phyloP scores from a whole-genome alignment of 2,888 invertebrate species.

The Sarcophaga rosellei region DNA sequence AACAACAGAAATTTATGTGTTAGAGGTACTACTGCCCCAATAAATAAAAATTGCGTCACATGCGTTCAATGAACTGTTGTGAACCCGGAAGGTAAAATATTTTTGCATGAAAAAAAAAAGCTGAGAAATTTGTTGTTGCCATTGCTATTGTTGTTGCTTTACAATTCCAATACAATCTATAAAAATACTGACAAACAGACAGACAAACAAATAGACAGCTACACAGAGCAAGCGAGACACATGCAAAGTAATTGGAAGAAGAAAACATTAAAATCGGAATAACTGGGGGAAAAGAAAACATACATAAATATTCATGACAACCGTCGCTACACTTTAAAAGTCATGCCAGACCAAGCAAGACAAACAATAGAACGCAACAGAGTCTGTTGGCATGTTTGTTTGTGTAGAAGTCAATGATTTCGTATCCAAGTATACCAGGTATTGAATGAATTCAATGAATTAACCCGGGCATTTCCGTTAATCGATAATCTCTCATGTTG shows the following conservation, averaged over 20 bases:
- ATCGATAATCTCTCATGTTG: neutral
- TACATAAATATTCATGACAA: neutral
- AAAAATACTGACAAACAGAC: neutral
- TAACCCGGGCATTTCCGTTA: neutral
- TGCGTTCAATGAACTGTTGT: neutral
- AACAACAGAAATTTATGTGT: neutral
- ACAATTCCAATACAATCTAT: neutral
- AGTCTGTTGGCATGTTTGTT: neutral
- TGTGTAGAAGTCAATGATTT: neutral
- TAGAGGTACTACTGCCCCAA: neutral
- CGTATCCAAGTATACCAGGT: neutral
- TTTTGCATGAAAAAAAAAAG: neutral
- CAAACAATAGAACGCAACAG: neutral
- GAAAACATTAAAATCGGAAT: no score
- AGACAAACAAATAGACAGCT: neutral
- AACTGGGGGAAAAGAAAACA: no score
- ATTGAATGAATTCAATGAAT: neutral
- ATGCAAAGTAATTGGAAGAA: no score
- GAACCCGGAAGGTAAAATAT: conserved; percentile 42
- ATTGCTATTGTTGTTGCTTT: neutral
- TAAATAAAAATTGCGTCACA: neutral
- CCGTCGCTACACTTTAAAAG: no score
- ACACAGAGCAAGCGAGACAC: no score
- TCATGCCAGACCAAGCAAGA: neutral
- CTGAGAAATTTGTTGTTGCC: neutral